phyloP scores from a whole-genome alignment of 2,797 vertebrate species.

The Melanotaenia nigrans region DNA sequence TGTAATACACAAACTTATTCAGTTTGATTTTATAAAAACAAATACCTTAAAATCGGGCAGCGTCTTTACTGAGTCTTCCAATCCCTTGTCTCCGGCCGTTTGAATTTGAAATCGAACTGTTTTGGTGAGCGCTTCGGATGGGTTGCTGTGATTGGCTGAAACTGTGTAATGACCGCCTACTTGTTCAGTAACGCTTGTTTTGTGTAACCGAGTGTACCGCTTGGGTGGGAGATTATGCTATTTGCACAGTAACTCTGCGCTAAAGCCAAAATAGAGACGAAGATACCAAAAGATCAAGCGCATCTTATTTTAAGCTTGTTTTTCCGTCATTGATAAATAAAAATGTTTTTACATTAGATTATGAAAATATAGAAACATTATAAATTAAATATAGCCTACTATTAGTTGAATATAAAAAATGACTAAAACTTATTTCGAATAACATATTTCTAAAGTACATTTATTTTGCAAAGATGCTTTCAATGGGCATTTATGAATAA shows the following conservation, averaged over 20 bases:
- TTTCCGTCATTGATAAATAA: neutral
- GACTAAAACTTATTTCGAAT: too few relatives aligned
- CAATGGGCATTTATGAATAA: too few relatives aligned
- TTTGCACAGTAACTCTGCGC: neutral
- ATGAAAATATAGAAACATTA: too few relatives aligned
- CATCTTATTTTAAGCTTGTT: neutral
- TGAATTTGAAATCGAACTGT: constrained; percentile 76
- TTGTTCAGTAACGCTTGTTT: accelerated
- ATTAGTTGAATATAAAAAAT: too few relatives aligned
- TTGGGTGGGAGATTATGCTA: constrained; percentile 21
- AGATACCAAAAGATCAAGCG: neutral
- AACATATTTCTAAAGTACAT: too few relatives aligned
- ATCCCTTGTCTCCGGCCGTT: constrained; percentile 55
- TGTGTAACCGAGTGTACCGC: accelerated
- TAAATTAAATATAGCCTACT: too few relatives aligned
- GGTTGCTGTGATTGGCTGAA: constrained; percentile 66
- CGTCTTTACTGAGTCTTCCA: accelerated
- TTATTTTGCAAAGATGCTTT: too few relatives aligned
- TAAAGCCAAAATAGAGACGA: too few relatives aligned
- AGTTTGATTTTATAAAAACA: too few relatives aligned
- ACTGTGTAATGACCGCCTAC: constrained; percentile 12
- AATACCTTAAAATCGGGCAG: neutral
- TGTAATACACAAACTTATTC: too few relatives aligned
- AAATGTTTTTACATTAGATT: neutral
- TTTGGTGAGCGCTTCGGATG: constrained; percentile 43